phyloP scores from a whole-genome alignment of 2,113 vertebrate genomes.

The Thalassarche chlororhynchos region DNA sequence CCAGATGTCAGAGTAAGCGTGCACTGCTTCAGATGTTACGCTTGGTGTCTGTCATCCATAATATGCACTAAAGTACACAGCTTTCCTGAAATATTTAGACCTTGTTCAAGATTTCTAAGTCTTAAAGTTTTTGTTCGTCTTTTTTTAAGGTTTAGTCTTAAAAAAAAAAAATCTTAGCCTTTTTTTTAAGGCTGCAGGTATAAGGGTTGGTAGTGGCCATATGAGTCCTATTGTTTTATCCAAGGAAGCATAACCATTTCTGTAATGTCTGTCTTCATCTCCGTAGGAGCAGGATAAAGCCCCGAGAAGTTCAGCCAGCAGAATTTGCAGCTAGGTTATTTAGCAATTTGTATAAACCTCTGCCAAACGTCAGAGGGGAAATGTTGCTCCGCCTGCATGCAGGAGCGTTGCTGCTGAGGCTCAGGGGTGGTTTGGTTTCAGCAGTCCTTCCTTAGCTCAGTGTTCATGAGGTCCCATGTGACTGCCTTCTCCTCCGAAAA shows the following conservation, averaged over 20 bases:
- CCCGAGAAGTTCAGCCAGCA: neutral
- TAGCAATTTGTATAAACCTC: neutral
- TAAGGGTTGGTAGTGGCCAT: neutral
- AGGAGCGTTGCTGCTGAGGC: neutral
- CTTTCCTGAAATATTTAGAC: neutral
- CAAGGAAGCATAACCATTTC: neutral
- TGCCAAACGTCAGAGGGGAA: neutral
- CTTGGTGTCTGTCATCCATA: neutral
- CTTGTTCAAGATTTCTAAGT: neutral
- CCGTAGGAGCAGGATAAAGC: neutral
- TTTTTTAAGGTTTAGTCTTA: neutral
- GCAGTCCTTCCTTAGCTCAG: neutral
- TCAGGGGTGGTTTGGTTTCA: neutral
- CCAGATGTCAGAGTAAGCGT: neutral
- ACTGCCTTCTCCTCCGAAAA: neutral
- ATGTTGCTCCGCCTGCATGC: neutral
- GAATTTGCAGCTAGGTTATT: neutral
- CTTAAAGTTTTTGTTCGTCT: neutral
- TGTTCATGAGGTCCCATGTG: fast-evolving
- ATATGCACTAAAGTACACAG: neutral
- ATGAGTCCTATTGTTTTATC: neutral
- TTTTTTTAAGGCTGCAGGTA: neutral
- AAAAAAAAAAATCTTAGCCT: neutral
- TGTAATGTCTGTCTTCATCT: neutral
- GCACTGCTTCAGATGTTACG: neutral